Evolutionary conservation across 1,140 invertebrate species (phyloP).

Genomic region (Homarus americanus): DNA sequence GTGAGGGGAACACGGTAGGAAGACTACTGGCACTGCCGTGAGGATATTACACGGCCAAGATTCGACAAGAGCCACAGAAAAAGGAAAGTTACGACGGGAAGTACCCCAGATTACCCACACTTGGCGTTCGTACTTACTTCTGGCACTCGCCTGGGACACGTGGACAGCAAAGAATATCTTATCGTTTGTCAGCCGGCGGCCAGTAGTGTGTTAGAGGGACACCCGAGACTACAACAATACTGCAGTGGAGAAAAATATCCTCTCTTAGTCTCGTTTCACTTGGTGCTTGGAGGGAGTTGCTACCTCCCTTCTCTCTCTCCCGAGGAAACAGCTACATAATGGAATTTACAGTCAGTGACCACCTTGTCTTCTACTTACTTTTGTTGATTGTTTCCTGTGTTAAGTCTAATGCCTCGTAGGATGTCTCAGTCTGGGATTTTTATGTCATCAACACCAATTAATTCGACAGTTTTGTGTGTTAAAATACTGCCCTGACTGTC

Average conservation of each 20-base stretch:
- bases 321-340: too few relatives aligned
- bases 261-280: not conserved
- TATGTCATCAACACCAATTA: too few relatives aligned
- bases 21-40: not conserved
- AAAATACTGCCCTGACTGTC: too few relatives aligned
- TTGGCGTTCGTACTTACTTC: not conserved
- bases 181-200: not conserved
- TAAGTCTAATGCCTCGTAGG: too few relatives aligned
- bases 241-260: not conserved
- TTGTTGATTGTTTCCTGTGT: too few relatives aligned
- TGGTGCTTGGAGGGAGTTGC: not conserved
- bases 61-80: not conserved
- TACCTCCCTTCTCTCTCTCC: too few relatives aligned
- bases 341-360: too few relatives aligned
- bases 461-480: too few relatives aligned
- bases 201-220: not conserved
- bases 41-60: constrained; percentile 8
- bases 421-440: too few relatives aligned
- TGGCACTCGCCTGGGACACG: not conserved
- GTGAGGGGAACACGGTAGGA: not conserved
- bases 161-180: not conserved
- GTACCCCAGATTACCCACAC: not conserved
- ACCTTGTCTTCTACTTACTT: too few relatives aligned
- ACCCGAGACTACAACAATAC: not conserved
- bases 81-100: not conserved